Conservation (phyloP, 2,888 invertebrate genomes). For the Theodoxus fluviatilis region DNA sequence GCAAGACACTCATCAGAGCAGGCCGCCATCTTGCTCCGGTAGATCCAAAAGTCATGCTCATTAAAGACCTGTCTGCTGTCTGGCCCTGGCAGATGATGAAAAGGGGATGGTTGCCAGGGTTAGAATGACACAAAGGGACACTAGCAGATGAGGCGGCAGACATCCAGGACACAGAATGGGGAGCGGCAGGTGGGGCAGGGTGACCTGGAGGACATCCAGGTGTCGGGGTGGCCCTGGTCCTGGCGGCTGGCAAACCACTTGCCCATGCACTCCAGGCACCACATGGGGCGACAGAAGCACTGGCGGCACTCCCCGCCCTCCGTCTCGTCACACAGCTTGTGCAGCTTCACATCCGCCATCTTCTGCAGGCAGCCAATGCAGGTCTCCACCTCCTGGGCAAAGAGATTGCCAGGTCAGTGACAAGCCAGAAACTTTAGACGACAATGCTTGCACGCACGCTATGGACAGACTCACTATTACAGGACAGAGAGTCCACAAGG, state of each 20-base stretch:
- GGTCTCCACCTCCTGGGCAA: slow-evolving; percentile 78
- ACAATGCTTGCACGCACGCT: no score
- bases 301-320: slow-evolving; percentile 65
- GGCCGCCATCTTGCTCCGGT: no score
- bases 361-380: slow-evolving; percentile 90
- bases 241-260: slow-evolving; percentile 82
- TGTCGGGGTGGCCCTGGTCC: slow-evolving; percentile 73
- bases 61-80: no score
- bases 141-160: slow-evolving; percentile 69
- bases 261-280: slow-evolving; percentile 79
- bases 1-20: no score
- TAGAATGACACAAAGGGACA: no score
- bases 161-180: slow-evolving; percentile 84
- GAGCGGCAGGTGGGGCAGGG: slow-evolving; percentile 89
- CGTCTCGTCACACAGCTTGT: slow-evolving; percentile 72
- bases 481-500: no score
- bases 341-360: slow-evolving; percentile 80
- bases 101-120: no score
- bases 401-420: no score
- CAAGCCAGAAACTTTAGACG: no score
- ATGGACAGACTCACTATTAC: no score
- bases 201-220: slow-evolving; percentile 83
- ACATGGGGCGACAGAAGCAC: slow-evolving; percentile 85
- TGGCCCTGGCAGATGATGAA: no score
- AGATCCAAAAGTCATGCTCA: no score